A percentile compares a stretch with the other conserved stretches of the same genome.
Evolutionary conservation across 92 coral and sea anemone species (phyloP).

Genomic region (Palythoa caribaeorum): DNA sequence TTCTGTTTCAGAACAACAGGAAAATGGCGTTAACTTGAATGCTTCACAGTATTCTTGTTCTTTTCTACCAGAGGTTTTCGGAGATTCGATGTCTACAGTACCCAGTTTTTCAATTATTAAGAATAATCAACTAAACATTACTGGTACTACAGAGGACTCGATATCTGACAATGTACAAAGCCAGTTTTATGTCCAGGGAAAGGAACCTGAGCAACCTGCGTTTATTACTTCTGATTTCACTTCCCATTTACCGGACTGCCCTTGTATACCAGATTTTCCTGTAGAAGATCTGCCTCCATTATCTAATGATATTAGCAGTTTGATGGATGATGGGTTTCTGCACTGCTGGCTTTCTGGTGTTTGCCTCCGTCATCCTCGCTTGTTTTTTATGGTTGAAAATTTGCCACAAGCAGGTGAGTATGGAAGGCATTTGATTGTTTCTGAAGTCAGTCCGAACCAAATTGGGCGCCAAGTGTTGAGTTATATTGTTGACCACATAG

Average conservation of each 20-base stretch:
- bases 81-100: background rate
- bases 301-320: constrained; percentile 70
- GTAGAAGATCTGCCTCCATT: constrained; percentile 65
- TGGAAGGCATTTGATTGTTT: constrained; percentile 66
- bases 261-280: constrained; percentile 67
- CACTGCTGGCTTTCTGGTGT: constrained; percentile 98
- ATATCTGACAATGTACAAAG: background rate
- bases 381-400: constrained; percentile 75
- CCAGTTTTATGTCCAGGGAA: background rate
- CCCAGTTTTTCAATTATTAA: no score
- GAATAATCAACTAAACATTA: background rate
- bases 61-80: constrained; percentile 15
- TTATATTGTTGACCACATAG: constrained; percentile 95
- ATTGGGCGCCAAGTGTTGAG: constrained; percentile 93
- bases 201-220: background rate
- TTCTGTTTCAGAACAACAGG: background rate
- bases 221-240: background rate
- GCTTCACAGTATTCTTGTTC: constrained; percentile 4
- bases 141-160: background rate
- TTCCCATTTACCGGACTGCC: constrained; percentile 68
- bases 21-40: background rate
- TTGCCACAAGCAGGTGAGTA: constrained; percentile 65
- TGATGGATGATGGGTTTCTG: constrained; percentile 75
- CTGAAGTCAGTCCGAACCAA: constrained; percentile 92
- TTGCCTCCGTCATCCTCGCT: constrained; percentile 82